Conservation (phyloP, 2,113 vertebrate genomes). For the Nanorana parkeri region DNA sequence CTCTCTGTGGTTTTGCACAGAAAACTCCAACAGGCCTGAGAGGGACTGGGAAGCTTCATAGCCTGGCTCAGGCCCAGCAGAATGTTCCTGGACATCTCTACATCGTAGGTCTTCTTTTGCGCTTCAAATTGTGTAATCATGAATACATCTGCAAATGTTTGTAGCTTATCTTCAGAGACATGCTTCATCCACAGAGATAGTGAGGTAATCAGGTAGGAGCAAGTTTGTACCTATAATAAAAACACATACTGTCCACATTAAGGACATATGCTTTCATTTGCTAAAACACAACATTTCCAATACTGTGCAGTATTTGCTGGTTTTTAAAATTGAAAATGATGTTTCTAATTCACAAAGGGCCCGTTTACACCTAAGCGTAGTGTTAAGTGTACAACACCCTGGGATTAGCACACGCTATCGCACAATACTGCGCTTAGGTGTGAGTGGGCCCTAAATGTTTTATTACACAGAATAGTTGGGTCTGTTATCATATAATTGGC, state of each 20-base stretch:
- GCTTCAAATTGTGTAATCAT: slow-evolving; percentile 79
- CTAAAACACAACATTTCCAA: too few relatives aligned
- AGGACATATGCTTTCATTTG: too few relatives aligned
- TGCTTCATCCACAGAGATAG: slow-evolving; percentile 89
- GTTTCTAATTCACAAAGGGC: too few relatives aligned
- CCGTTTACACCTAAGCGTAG: too few relatives aligned
- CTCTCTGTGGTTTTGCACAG: slow-evolving; percentile 80
- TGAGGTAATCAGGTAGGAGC: slow-evolving; percentile 78
- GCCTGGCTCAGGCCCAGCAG: slow-evolving; percentile 83
- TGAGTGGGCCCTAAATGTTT: too few relatives aligned
- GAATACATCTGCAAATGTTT: slow-evolving; percentile 78
- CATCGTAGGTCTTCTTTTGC: slow-evolving; percentile 54
- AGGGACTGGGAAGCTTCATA: slow-evolving; percentile 85
- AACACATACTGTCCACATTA: slow-evolving; percentile 33
- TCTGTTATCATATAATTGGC: too few relatives aligned
- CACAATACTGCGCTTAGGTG: too few relatives aligned
- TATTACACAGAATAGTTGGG: too few relatives aligned
- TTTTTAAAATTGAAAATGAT: too few relatives aligned
- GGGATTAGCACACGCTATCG: too few relatives aligned
- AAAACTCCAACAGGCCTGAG: slow-evolving; percentile 82
- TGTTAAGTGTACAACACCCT: too few relatives aligned
- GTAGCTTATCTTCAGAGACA: slow-evolving; percentile 87
- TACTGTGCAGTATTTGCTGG: too few relatives aligned
- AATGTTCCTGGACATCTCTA: slow-evolving; percentile 72
- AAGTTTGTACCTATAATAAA: slow-evolving; percentile 74